A percentile compares a stretch with the other conserved stretches of the same genome.
Conservation (phyloP, 2,113 vertebrate species). For the Petrocephalus zakoni region DNA sequence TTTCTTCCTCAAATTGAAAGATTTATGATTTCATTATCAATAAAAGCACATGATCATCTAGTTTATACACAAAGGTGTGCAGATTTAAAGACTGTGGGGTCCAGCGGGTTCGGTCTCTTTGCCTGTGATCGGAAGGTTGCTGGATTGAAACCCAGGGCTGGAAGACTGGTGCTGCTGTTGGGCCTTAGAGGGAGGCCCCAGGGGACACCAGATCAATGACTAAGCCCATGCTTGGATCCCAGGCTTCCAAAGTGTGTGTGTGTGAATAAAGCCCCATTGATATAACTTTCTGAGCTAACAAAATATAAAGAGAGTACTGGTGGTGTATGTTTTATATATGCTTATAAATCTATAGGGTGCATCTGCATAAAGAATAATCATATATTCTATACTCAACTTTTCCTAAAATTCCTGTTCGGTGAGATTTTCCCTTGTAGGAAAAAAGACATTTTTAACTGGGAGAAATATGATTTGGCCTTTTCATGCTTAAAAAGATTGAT, state of each 20-base stretch:
- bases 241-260: background rate
- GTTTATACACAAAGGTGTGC: background rate
- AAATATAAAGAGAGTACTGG: background rate
- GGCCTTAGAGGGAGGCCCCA: background rate
- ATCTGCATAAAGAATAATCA: too few species aligned
- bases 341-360: too few species aligned
- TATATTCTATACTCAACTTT: too few species aligned
- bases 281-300: background rate
- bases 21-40: background rate
- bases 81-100: background rate
- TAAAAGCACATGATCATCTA: background rate
- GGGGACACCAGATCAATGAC: background rate
- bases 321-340: background rate
- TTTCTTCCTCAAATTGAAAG: conserved; percentile 35
- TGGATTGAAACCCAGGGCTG: background rate
- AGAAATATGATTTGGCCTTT: background rate
- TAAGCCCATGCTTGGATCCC: background rate
- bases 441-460: background rate
- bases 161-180: background rate
- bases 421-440: background rate
- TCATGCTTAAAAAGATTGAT: background rate
- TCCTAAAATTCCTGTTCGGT: background rate
- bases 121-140: background rate
- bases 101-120: background rate
- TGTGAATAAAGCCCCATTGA: background rate